Conservation (phyloP, 2,888 invertebrate species). For the Drosophila quinaria region DNA sequence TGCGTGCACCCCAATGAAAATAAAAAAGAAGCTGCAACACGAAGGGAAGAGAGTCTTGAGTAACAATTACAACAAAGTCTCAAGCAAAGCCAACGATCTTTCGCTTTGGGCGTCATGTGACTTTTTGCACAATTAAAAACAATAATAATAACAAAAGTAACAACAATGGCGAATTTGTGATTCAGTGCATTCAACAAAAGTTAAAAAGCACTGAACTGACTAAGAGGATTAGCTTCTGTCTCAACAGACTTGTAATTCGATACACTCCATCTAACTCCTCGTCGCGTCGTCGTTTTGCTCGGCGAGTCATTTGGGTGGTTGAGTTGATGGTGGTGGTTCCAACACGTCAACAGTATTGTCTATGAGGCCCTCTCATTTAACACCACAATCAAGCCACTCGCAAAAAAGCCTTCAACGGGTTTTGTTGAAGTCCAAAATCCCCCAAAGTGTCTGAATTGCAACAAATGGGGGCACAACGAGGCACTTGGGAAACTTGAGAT, state of each 20-base stretch:
- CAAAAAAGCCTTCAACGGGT: slow-evolving; percentile 62
- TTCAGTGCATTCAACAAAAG: slow-evolving; percentile 8
- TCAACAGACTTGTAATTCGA: slow-evolving; percentile 56
- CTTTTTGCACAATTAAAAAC: slow-evolving; percentile 53
- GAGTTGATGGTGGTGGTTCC: slow-evolving; percentile 10
- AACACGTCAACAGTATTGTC: slow-evolving; percentile 30
- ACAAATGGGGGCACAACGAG: slow-evolving; percentile 35
- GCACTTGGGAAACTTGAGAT: slow-evolving; percentile 49
- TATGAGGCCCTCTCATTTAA: slow-evolving; percentile 64
- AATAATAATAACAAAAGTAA: slow-evolving; percentile 26
- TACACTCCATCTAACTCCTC: slow-evolving; percentile 73
- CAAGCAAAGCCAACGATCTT: slow-evolving; percentile 35
- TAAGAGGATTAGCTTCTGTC: slow-evolving; percentile 57
- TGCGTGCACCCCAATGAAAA: slow-evolving; percentile 38
- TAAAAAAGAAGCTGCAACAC: slow-evolving; percentile 1
- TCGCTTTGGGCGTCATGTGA: slow-evolving; percentile 36
- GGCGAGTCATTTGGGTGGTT: slow-evolving; percentile 70
- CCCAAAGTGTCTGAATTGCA: slow-evolving; percentile 56
- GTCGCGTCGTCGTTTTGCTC: slow-evolving; percentile 52
- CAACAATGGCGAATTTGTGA: slow-evolving; percentile 28
- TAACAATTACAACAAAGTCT: slow-evolving; percentile 32
- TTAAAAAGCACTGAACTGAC: slow-evolving; percentile 29
- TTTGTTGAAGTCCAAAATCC: slow-evolving; percentile 59
- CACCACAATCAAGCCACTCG: slow-evolving; percentile 17
- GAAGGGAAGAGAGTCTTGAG: slow-evolving; percentile 30